A percentile compares a stretch with the other conserved stretches of the same genome.
phyloP scores from a whole-genome alignment of 2,797 vertebrate genomes.

The Lophotriccus pileatus region DNA sequence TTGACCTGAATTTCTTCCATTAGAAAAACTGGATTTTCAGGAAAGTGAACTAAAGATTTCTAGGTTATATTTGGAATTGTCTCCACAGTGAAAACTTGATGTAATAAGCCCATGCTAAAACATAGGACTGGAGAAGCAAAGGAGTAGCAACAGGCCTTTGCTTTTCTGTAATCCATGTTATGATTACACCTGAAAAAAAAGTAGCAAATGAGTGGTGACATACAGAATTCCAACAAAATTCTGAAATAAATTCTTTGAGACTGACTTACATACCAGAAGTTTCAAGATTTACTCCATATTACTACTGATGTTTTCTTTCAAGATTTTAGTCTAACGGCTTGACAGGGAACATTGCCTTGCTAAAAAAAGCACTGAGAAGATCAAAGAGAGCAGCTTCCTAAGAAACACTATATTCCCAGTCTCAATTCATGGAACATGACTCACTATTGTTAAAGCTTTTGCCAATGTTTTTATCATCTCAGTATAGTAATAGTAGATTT shows the following conservation, averaged over 20 bases:
- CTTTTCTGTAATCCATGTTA: background rate
- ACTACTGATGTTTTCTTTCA: background rate
- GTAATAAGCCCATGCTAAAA: background rate
- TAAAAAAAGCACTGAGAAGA: conserved; percentile 28
- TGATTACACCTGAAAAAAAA: background rate
- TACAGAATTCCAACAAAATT: background rate
- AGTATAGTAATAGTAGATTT: background rate
- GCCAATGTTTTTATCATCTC: conserved; percentile 44
- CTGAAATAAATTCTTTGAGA: background rate
- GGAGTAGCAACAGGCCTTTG: background rate
- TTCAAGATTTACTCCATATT: conserved; percentile 1
- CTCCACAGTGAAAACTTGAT: background rate
- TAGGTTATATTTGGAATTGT: background rate
- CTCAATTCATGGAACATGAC: conserved; percentile 31
- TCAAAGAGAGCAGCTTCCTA: conserved; percentile 52
- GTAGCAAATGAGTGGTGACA: background rate
- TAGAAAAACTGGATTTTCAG: background rate
- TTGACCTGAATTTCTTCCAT: background rate
- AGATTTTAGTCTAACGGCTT: background rate
- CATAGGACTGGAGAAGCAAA: background rate
- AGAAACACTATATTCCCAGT: background rate
- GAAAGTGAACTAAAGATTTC: background rate
- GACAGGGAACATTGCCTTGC: background rate
- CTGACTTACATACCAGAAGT: background rate
- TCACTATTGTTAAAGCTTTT: conserved; percentile 52